phyloP scores from a whole-genome alignment of 1,140 invertebrate species.

The Antheraea pernyi region DNA sequence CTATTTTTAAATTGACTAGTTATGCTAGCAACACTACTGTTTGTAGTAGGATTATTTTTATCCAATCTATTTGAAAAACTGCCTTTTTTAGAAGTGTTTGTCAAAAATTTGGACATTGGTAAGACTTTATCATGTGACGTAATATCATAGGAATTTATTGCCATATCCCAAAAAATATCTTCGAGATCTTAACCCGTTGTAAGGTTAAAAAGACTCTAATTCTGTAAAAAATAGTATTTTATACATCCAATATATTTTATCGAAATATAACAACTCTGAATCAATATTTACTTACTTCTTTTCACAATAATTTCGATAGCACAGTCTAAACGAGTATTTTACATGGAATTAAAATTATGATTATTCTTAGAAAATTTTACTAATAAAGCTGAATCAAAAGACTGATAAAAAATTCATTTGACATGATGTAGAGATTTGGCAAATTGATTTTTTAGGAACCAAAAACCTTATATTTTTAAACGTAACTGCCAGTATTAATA shows the following conservation, averaged over 20 bases:
- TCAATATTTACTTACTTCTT: not conserved
- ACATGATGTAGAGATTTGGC: conserved; percentile 7
- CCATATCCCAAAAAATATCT: conserved; percentile 28
- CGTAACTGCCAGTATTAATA: too few species aligned
- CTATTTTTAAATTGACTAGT: conserved; percentile 22
- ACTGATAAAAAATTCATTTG: conserved; percentile 33
- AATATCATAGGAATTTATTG: conserved; percentile 37
- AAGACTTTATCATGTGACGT: conserved; percentile 27
- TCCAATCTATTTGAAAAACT: conserved; percentile 21
- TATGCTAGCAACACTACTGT: conserved; percentile 26
- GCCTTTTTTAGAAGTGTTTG: conserved; percentile 32
- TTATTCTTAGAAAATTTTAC: conserved; percentile 28
- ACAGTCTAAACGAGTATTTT: conserved; percentile 30
- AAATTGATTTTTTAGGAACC: too few species aligned
- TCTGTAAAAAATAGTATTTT: too few species aligned
- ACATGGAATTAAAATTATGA: conserved; percentile 49
- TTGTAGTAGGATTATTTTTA: conserved; percentile 33
- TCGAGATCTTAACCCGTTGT: too few species aligned
- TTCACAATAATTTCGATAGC: conserved; percentile 54
- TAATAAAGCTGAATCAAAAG: conserved; percentile 33
- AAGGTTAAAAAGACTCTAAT: too few species aligned
- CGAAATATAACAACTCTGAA: too few species aligned
- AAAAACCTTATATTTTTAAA: too few species aligned
- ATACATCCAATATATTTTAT: too few species aligned
- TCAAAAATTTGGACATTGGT: conserved; percentile 27